Conservation (phyloP, 2,888 invertebrate species). For the Panzeria rudis region DNA sequence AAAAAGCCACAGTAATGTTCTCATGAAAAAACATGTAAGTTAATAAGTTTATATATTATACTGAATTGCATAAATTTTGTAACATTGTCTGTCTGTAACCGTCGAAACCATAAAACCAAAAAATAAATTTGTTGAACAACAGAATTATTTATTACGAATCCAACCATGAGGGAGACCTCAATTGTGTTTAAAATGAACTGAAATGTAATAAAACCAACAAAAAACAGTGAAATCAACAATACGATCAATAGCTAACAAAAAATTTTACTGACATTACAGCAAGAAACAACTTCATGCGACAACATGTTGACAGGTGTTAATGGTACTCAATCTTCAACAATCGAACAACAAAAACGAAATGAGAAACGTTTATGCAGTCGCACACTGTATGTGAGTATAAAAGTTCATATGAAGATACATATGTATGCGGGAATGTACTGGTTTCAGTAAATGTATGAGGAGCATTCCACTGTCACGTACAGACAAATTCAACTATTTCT, state of each 20-base stretch:
- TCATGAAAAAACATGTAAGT: too few species aligned
- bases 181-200: slow-evolving; percentile 6
- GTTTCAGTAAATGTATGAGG: slow-evolving; percentile 18
- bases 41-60: too few species aligned
- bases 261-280: slow-evolving; percentile 1
- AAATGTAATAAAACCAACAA: background rate
- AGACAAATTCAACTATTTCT: too few species aligned
- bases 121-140: background rate
- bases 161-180: background rate
- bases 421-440: background rate
- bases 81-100: background rate
- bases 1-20: too few species aligned
- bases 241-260: slow-evolving; percentile 6
- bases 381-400: background rate
- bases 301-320: slow-evolving; percentile 63
- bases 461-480: too few species aligned
- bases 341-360: slow-evolving; percentile 39
- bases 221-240: background rate
- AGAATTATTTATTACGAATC: background rate
- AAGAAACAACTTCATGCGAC: slow-evolving; percentile 33
- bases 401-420: background rate
- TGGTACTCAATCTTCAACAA: slow-evolving; percentile 47
- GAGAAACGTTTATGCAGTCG: slow-evolving; percentile 21
- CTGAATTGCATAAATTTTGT: too few species aligned
- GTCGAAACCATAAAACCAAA: background rate